Evolutionary conservation across 1,140 invertebrate species (phyloP), one percentile per base, ranked within the genome.

Genomic region (Carcinoscorpius rotundicauda): DNA sequence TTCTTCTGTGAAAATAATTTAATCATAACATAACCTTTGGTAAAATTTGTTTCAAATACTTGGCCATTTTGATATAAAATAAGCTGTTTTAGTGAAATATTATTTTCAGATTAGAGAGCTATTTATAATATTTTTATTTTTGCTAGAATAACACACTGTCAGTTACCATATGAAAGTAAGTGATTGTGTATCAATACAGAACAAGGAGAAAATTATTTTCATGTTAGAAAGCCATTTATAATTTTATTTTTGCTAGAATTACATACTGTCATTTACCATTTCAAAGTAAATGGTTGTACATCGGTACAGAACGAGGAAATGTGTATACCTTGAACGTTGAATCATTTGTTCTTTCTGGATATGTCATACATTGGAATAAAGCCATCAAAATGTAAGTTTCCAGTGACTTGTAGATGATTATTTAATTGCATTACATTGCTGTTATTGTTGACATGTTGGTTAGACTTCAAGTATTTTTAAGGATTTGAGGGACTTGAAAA

Each of bases 301-400:
- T 98, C 64, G 97, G 97, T 68, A 97, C 96, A 52, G 96, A 98
- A 76, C 85, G 90, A 69, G 97, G 97, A 64, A 99, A 99, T 81
- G 89, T 98, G 71, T 94, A 98, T 79, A 83, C 99, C 64, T 89
- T 98, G 72, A 93, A 98, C 81, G 87, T 98, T 70, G 94, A 97
- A 79, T 89, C 88, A 73, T 98, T 98, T 79, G 82, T 85, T 72
- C 84, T 99, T 71, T 98, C 93, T 74, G 95, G 95, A 69, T 99
- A 99, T 82, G 85, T 97, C 78, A 97, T 99, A 80, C 97, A 98
- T 83, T 99, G 97, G 97, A 99, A 99, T 83, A 99, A 99, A 84
- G 93, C 95, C 71, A 98, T 99, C 78, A 97, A 98, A 87, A 82
- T 98, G 94, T 98, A 82, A 94, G 93, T 91, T 71, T 63, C 55